Conservation (phyloP, 2,888 invertebrate genomes). For the Hyalella azteca region DNA sequence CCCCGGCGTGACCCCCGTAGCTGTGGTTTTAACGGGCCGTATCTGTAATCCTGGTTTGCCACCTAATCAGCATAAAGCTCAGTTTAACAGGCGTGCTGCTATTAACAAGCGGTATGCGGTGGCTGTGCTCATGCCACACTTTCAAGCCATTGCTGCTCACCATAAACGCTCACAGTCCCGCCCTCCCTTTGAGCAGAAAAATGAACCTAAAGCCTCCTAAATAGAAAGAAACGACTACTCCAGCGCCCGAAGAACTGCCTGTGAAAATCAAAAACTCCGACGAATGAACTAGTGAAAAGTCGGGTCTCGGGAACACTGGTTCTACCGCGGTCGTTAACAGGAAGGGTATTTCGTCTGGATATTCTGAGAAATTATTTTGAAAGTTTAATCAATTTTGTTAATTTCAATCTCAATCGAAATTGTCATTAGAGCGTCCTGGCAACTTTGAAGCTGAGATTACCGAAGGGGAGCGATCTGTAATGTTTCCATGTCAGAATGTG, state of each 20-base stretch:
- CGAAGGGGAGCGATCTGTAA: too few species aligned
- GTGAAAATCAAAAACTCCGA: background rate
- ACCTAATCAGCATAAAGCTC: constrained; percentile 36
- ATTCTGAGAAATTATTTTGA: too few species aligned
- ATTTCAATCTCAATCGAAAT: too few species aligned
- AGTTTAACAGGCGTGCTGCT: constrained; percentile 10
- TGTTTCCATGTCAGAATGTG: too few species aligned
- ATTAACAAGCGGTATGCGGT: background rate
- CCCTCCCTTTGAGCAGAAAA: background rate
- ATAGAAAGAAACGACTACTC: constrained; percentile 23
- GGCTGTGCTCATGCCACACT: background rate
- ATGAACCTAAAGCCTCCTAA: constrained; percentile 3
- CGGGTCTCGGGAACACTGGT: too few species aligned
- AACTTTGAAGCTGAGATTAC: too few species aligned
- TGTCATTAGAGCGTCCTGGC: too few species aligned
- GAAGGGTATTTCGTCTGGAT: too few species aligned
- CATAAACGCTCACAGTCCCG: background rate
- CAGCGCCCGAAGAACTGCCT: background rate
- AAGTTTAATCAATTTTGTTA: too few species aligned
- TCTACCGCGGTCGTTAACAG: too few species aligned
- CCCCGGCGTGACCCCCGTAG: background rate
- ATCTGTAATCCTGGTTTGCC: constrained; percentile 29
- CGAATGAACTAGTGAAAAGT: background rate
- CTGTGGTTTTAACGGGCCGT: background rate
- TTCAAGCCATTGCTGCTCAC: background rate